phyloP scores from a whole-genome alignment of 2,113 vertebrate genomes.

The Lasiurus cinereus region DNA sequence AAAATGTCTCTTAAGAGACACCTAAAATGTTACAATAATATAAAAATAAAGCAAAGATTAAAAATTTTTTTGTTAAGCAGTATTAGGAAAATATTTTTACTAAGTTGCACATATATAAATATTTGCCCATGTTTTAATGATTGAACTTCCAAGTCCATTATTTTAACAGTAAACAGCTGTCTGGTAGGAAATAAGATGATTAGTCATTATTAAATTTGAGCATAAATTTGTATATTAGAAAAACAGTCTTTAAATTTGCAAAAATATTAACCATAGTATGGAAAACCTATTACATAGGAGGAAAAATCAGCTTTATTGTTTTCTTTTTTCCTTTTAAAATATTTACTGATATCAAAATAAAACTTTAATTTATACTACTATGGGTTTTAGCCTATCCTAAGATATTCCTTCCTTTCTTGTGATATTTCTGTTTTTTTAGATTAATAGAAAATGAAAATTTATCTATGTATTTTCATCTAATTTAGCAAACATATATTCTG shows the following conservation, averaged over 20 bases:
- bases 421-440: not conserved
- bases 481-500: not conserved
- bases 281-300: not conserved
- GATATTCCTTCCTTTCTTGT: not conserved
- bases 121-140: slow-evolving; percentile 68
- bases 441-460: not conserved
- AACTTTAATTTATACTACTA: not conserved
- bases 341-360: slow-evolving; percentile 23
- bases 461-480: not conserved
- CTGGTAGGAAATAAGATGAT: not conserved
- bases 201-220: slow-evolving; percentile 30
- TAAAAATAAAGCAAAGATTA: slow-evolving; percentile 57
- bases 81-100: slow-evolving; percentile 71
- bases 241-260: slow-evolving; percentile 43
- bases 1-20: slow-evolving; percentile 17
- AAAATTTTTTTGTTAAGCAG: slow-evolving; percentile 57
- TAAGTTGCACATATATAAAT: slow-evolving; percentile 56
- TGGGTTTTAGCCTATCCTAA: not conserved
- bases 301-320: not conserved
- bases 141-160: slow-evolving; percentile 61
- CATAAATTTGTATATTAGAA: slow-evolving; percentile 29
- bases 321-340: not conserved
- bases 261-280: not conserved
- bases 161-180: slow-evolving; percentile 71
- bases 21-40: slow-evolving; percentile 67